Percentiles rank a stretch among this genome's conserved stretches.
Evolutionary conservation across 2,797 vertebrate genomes (phyloP).

Genomic region (Miichthys miiuy): DNA sequence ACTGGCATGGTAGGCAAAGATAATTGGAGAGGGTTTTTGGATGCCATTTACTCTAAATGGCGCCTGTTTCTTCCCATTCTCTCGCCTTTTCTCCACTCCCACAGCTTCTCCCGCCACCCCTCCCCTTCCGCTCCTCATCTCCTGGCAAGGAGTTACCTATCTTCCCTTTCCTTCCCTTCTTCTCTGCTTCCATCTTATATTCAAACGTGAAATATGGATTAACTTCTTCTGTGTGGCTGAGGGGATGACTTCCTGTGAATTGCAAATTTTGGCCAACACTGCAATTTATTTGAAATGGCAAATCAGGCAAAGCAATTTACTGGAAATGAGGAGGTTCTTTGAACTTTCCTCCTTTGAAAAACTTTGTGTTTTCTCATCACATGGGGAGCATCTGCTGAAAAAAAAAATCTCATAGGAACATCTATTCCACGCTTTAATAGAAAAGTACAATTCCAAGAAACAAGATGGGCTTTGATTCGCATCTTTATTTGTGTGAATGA

Average conservation of each 20-base stretch:
- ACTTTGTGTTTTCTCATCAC: conserved; percentile 67
- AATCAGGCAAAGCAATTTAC: conserved; percentile 82
- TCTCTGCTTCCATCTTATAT: conserved; percentile 77
- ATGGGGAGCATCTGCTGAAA: conserved; percentile 35
- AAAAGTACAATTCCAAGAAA: conserved; percentile 51
- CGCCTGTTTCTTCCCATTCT: conserved; percentile 84
- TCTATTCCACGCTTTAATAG: conserved; percentile 47
- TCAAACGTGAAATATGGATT: conserved; percentile 84
- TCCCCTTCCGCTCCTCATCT: conserved; percentile 65
- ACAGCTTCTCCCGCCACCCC: conserved; percentile 58
- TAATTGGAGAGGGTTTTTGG: conserved; percentile 91
- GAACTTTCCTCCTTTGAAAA: conserved; percentile 75
- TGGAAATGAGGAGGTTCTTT: conserved; percentile 76
- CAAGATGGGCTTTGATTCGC: conserved; percentile 60
- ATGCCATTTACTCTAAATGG: conserved; percentile 89
- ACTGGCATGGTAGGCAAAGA: conserved; percentile 89
- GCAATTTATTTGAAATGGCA: conserved; percentile 84
- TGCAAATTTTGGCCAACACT: conserved; percentile 80
- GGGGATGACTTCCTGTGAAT: conserved; percentile 80
- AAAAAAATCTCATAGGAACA: conserved; percentile 25
- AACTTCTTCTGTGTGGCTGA: conserved; percentile 78
- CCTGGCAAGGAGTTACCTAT: conserved; percentile 80
- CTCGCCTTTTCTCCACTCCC: conserved; percentile 73
- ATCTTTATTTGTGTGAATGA: conserved; percentile 44
- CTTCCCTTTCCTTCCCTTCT: conserved; percentile 59